A percentile compares a stretch with the other conserved stretches of the same genome.
phyloP scores from a whole-genome alignment of 1,140 invertebrate genomes.

The Papilio dardanus region DNA sequence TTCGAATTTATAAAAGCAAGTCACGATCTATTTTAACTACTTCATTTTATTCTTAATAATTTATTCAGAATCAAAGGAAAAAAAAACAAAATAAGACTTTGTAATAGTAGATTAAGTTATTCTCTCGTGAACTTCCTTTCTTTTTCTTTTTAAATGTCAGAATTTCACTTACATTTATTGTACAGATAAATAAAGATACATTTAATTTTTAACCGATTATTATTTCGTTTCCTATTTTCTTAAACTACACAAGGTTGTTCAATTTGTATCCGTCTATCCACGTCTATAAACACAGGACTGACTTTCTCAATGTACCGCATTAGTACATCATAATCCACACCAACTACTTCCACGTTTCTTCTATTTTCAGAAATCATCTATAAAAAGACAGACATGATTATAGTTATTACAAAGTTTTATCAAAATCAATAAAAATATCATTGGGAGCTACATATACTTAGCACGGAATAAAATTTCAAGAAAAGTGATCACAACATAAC shows the following conservation, averaged over 20 bases:
- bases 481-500: not conserved
- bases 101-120: not conserved
- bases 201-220: not conserved
- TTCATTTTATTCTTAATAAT: not conserved
- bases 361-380: constrained; percentile 74
- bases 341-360: constrained; percentile 56
- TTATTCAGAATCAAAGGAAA: not conserved
- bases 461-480: too few relatives aligned
- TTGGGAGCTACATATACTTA: not conserved
- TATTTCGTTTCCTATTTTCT: not conserved
- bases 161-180: not conserved
- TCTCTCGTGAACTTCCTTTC: not conserved
- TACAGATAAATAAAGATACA: not conserved
- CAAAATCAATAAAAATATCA: constrained; percentile 14
- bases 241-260: constrained; percentile 57
- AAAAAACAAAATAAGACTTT: not conserved
- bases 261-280: constrained; percentile 66
- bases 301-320: constrained; percentile 57
- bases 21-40: not conserved
- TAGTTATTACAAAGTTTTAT: constrained; percentile 15
- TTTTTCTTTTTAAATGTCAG: not conserved
- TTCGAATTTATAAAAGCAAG: not conserved
- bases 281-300: constrained; percentile 59
- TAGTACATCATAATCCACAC: constrained; percentile 65
- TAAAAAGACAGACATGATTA: constrained; percentile 40